A percentile compares a stretch with the other conserved stretches of the same genome.
Conservation (phyloP, 2,888 invertebrate species). For the Parapristionchus giblindavisi region DNA sequence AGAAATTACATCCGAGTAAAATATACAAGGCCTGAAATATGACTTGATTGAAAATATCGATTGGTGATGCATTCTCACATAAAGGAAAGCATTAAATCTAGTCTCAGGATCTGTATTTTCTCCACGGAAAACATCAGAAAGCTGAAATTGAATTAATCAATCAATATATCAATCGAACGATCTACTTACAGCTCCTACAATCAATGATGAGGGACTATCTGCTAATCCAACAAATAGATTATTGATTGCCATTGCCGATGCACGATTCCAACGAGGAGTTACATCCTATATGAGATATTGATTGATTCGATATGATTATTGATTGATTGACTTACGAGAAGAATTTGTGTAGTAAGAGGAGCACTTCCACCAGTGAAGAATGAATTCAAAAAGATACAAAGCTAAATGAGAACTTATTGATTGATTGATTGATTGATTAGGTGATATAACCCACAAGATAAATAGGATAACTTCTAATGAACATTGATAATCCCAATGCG, state of each 20-base stretch:
- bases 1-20: slow-evolving; percentile 29
- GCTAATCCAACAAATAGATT: slow-evolving; percentile 27
- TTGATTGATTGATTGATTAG: not conserved
- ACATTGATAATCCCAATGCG: slow-evolving; percentile 7
- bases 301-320: not conserved
- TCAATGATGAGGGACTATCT: slow-evolving; percentile 1
- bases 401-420: not conserved
- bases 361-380: slow-evolving; percentile 22
- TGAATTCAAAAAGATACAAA: slow-evolving; percentile 9
- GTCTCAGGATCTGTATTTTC: not conserved
- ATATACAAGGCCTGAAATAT: slow-evolving; percentile 16
- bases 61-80: not conserved
- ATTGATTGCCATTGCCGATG: slow-evolving; percentile 28
- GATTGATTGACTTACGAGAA: not conserved
- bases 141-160: not conserved
- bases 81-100: slow-evolving; percentile 23
- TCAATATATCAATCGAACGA: not conserved
- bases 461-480: slow-evolving; percentile 4
- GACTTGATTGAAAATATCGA: too few species aligned
- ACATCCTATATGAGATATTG: slow-evolving; percentile 31
- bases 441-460: slow-evolving; percentile 3
- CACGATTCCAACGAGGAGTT: slow-evolving; percentile 25
- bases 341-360: slow-evolving; percentile 20
- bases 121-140: slow-evolving; percentile 16
- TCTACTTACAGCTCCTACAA: slow-evolving; percentile 24